Base-by-base conservation (phyloP, 2,888 invertebrate genomes). In the Pollenia labialis region DNA sequence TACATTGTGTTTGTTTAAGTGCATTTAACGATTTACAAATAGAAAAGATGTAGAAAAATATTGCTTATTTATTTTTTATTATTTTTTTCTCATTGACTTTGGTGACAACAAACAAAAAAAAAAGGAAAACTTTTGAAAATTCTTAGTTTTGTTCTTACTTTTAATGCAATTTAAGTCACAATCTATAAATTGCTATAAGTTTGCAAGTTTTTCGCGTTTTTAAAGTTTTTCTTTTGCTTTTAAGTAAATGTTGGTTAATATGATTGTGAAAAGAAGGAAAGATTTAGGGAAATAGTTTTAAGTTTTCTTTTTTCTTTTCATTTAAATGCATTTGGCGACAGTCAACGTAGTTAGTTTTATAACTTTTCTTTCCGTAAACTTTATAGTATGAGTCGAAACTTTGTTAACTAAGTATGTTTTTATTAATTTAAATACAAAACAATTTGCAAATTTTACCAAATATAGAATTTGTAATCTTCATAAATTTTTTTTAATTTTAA, bases 1-100 rank as follows among this genome's bases (percentile, higher is more conserved):
- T 16, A 58, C 54, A 32, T 44, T 76, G 58, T 71, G 58, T 71
- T 71, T 64, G 69, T 56, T 56, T 66, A 85, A 85, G 54, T 56
- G 85, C 75, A 71, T 81, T 75, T 80, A 76, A 71, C 81, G 75
- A 81, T 81, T 84, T 72, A 58, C 72, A 84, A 79, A 79, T 66
- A 83, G 23, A 58, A 66, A 32, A 14, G 32, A 81, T 81, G 50
- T 76, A 10, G n/a, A 54, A 68, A 75, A 52, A 32, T 66, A 16
- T 42, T 76, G 16, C 52, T 76, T 74, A 81, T 71, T 42, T 79
- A 16, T 40, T 40, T 50, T 40, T 18, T 54, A 8, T 16, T 69
- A n/a, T n/a, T 79, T 40, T 16, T 42, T 68, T 42, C 16, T 64
- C 12, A 50, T 40, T 56, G n/a, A 52, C 16, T 56, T 62, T 58